phyloP scores from a whole-genome alignment of 2,797 vertebrate species.

The Antrozous pallidus region DNA sequence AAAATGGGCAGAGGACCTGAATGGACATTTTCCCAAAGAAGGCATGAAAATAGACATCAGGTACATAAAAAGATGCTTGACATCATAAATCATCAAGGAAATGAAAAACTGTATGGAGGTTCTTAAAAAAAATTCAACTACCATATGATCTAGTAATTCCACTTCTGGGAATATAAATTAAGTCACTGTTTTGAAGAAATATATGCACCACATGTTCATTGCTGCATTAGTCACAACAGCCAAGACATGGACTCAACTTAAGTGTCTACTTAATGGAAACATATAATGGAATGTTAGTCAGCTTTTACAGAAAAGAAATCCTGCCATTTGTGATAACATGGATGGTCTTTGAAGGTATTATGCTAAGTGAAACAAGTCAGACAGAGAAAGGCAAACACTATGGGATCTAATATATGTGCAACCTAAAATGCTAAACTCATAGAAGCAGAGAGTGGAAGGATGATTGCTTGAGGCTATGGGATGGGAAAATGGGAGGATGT shows the following conservation, averaged over 20 bases:
- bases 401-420: background rate
- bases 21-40: background rate
- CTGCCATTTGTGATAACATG: background rate
- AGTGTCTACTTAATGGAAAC: background rate
- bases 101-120: background rate
- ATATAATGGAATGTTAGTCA: background rate
- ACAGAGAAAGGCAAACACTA: background rate
- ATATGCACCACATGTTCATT: background rate
- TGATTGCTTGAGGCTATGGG: background rate
- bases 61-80: background rate
- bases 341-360: background rate
- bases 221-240: background rate
- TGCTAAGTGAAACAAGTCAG: background rate
- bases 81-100: background rate
- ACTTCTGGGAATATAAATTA: background rate
- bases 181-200: background rate
- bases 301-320: background rate
- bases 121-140: background rate
- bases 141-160: background rate
- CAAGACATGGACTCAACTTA: background rate
- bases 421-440: background rate
- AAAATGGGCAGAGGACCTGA: background rate
- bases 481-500: background rate
- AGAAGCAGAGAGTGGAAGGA: background rate
- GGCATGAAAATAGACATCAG: background rate